Evolutionary conservation across 37 sponge, comb jelly and placozoan species (phyloP), one percentile per base, ranked within the genome.

Genomic region (Spongia lamella): DNA sequence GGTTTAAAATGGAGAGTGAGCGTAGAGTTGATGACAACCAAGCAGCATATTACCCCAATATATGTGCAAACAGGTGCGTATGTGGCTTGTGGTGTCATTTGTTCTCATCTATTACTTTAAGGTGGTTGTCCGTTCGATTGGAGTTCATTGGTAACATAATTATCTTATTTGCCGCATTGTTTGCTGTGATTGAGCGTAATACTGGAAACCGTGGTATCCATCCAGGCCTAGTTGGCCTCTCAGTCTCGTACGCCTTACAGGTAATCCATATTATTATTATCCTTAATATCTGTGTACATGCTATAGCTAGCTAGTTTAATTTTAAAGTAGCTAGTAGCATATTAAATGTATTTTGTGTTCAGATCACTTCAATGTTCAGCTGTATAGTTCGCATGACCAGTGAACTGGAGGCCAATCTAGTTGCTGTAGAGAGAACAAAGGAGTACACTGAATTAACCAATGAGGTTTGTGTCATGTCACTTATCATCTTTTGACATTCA

Each of bases 391-490:
- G 92, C 0, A 93, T 89, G 95, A 81, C 90, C 62, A 91, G 92
- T 73, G 86, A 97, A 56, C 61, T 97, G 79, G 98, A 97, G 76
- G 78, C 92, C n/a, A 91, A 97, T 70, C 76, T 97, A 56, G 94
- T 97, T 14, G 81, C 95, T 53, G 95, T 97, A 51, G 95, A 97
- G 83, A 88, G 95, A 54, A 85, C 69, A 35, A 97, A 89, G 47
- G 98, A 97, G 61, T 97, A 92, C 64, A 53, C 93, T 2, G 89
- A 83, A 43, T 68, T 82, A 40, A 67, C 84, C 17, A 89, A 75
- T 54, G 94, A 97, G 84, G 91, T 88, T 17, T 58, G 65, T 43
- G 47, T 9, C 9, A 9, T 43, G 47, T 43, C 7, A 43, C 9
- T 5, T 43, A 43, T 9, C 9, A 43, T 43, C 7, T 13, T 43